Percentiles rank a stretch among this genome's conserved stretches.
Conservation (phyloP, 1,140 invertebrate genomes). For the Panagrolaimus sp. region DNA sequence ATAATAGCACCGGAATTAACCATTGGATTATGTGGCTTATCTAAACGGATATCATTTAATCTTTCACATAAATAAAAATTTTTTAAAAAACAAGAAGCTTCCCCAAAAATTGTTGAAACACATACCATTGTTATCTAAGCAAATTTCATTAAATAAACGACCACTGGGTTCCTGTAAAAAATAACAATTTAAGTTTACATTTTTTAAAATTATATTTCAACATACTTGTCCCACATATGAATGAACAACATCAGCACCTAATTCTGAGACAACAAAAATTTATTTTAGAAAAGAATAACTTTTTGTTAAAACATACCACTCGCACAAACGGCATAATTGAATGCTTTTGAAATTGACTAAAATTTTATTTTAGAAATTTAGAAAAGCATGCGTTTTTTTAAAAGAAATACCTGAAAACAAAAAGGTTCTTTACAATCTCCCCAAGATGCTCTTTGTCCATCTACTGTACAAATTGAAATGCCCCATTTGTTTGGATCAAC, state of each 20-base stretch:
- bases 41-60: constrained; percentile 62
- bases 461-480: constrained; percentile 60
- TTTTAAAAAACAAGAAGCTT: constrained; percentile 2
- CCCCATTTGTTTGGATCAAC: constrained; percentile 59
- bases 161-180: constrained; percentile 69
- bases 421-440: constrained; percentile 24
- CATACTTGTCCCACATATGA: constrained; percentile 85
- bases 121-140: constrained; percentile 82
- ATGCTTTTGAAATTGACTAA: constrained; percentile 67
- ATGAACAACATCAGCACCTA: constrained; percentile 84
- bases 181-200: neutral
- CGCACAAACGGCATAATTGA: constrained; percentile 91
- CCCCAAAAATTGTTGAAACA: constrained; percentile 57
- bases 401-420: constrained; percentile 30
- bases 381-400: constrained; percentile 59
- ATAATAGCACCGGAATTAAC: constrained; percentile 96
- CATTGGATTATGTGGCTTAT: constrained; percentile 96
- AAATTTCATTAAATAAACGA: constrained; percentile 87
- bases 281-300: too few species aligned
- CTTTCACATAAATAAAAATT: neutral
- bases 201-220: neutral
- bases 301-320: too few species aligned
- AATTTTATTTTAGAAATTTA: too few species aligned
- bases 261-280: constrained; percentile 80
- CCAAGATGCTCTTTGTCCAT: constrained; percentile 54